Conservation (phyloP, 2,797 vertebrate genomes). For the Danio tinwini region DNA sequence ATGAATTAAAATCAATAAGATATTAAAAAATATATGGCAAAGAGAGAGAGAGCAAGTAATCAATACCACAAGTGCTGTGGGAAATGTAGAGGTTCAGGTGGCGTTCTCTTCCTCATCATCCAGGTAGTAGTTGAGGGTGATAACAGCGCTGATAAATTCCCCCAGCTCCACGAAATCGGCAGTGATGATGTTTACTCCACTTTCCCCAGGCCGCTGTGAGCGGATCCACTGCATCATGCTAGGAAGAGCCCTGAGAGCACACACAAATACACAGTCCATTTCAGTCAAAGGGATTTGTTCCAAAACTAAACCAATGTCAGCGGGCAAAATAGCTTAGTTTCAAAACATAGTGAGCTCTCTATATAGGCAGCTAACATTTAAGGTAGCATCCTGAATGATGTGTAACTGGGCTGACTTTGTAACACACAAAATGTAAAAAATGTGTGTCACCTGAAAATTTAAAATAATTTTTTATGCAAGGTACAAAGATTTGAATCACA, state of each 20-base stretch:
- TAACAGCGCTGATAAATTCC: constrained; percentile 96
- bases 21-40: background rate
- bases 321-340: background rate
- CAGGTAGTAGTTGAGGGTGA: constrained; percentile 95
- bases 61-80: constrained; percentile 1
- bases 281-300: background rate
- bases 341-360: background rate
- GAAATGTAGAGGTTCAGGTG: constrained; percentile 78
- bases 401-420: too few relatives aligned
- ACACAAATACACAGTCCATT: background rate
- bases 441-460: too few relatives aligned
- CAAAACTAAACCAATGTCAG: background rate
- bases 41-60: constrained; percentile 25
- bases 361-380: background rate
- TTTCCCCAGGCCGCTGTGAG: constrained; percentile 92
- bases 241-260: constrained; percentile 86
- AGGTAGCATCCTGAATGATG: too few relatives aligned
- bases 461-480: too few relatives aligned
- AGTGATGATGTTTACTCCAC: constrained; percentile 96
- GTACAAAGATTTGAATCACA: too few relatives aligned
- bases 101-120: constrained; percentile 89
- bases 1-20: constrained; percentile 12
- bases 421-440: too few relatives aligned
- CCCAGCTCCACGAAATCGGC: constrained; percentile 99
- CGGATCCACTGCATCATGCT: constrained; percentile 98